Base-by-base conservation (phyloP, 2,797 vertebrate species). In the Rallus crepitans region DNA sequence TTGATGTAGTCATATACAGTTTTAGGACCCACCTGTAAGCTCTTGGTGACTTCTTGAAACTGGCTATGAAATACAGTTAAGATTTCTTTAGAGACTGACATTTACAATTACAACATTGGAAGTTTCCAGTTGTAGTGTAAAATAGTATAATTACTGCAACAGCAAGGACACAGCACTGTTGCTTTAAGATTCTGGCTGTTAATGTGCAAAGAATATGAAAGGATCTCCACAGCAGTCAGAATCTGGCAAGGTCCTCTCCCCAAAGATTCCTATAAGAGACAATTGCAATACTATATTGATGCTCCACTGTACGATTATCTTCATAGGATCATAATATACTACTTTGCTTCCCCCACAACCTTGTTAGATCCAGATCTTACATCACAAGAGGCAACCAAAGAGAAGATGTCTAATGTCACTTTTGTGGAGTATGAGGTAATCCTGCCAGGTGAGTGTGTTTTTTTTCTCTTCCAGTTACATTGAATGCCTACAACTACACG, bases 401-500 rank as follows among this genome's bases (percentile, higher is more conserved):
- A 45, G 2, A 14, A 8, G 0, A 0, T 4, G 2, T 9, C 65
- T 50, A 14, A 31, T 39, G 1, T 15, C 8, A 15, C 17, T 57
- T 40, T 27, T 35, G 31, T 71, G 25, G 12, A 42, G 6, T 31
- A 93, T 76, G 94, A 89, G 53, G 24, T 94, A 53, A 8, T 88
- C 10, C n/a, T 97, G 11, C 14, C 16, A 27, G 95, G 97, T 97
- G 45, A 95, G 92, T 81, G 6, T 77, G 19, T 45, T 73, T 25
- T 73, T 25, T 69, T 91, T 70, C 30, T 71, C 14, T 79, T 93
- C 11, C 13, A n/a, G 1, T 63, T 82, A 33, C 9, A 7, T 6
- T 69, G 45, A 68, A 47, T 79, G 30, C 8, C 11, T 61, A 0
- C 75, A 9, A 12, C 8, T 80, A 11, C 12, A 24, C 2, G 5